phyloP scores from a whole-genome alignment of 2,888 invertebrate genomes.

The Caenorhabditis doughertyi region DNA sequence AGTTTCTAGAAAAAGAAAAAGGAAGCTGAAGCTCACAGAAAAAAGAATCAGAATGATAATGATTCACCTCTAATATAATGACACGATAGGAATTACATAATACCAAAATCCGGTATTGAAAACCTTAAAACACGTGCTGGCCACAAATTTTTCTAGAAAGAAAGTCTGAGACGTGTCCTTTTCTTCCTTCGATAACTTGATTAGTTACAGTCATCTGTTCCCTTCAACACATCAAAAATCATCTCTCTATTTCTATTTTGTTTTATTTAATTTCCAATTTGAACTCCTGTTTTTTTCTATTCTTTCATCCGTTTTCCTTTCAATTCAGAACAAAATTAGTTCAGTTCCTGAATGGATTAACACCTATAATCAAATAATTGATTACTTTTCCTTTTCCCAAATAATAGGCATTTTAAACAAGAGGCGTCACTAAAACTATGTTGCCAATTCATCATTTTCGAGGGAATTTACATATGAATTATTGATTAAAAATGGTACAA shows the following conservation, averaged over 20 bases:
- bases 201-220: neutral
- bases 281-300: neutral
- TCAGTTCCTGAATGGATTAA: neutral
- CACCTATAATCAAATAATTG: constrained; percentile 20
- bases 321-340: neutral
- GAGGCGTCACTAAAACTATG: constrained; percentile 26
- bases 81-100: too few relatives aligned
- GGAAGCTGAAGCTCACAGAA: neutral
- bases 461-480: constrained; percentile 10
- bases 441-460: constrained; percentile 39
- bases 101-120: too few relatives aligned
- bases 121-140: too few relatives aligned
- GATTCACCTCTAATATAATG: too few relatives aligned
- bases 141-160: too few relatives aligned
- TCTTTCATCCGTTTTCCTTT: neutral
- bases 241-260: neutral
- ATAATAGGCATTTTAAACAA: neutral
- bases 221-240: constrained; percentile 7
- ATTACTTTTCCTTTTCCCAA: neutral
- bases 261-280: constrained; percentile 1
- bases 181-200: neutral
- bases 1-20: neutral
- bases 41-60: too few relatives aligned
- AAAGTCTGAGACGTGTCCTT: too few relatives aligned
- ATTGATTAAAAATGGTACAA: constrained; percentile 11